Evolutionary conservation across 2,797 vertebrate species (phyloP).

Genomic region (Pseudochromis fuscus): DNA sequence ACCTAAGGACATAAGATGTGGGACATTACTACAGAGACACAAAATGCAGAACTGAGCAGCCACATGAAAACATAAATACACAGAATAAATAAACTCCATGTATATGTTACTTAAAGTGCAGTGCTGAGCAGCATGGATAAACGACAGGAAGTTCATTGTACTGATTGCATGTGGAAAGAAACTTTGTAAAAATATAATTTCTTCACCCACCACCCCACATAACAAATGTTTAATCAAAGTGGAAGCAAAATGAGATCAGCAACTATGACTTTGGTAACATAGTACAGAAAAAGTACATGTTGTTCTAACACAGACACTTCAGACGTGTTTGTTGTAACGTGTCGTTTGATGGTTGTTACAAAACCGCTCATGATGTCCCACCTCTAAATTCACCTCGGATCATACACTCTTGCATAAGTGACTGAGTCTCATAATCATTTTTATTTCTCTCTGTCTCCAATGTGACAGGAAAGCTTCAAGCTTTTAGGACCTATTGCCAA

Average conservation of each 20-base stretch:
- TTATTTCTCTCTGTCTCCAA: not conserved
- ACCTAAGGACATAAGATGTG: too few species aligned
- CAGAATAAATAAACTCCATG: too few species aligned
- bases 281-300: slow-evolving; percentile 24
- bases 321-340: not conserved
- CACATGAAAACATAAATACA: too few species aligned
- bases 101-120: too few species aligned
- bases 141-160: too few species aligned
- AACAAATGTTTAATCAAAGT: too few species aligned
- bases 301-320: slow-evolving; percentile 18
- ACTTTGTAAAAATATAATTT: too few species aligned
- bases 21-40: too few species aligned
- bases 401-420: slow-evolving; percentile 41
- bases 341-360: slow-evolving; percentile 28
- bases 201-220: too few species aligned
- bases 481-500: not conserved
- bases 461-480: slow-evolving; percentile 20
- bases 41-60: too few species aligned
- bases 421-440: not conserved
- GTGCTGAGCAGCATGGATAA: too few species aligned
- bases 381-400: slow-evolving; percentile 45
- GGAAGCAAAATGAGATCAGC: not conserved
- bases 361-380: slow-evolving; percentile 10
- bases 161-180: too few species aligned
- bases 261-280: not conserved